Evolutionary conservation across 2,888 invertebrate species (phyloP).

Genomic region (Caenorhabditis sinica): DNA sequence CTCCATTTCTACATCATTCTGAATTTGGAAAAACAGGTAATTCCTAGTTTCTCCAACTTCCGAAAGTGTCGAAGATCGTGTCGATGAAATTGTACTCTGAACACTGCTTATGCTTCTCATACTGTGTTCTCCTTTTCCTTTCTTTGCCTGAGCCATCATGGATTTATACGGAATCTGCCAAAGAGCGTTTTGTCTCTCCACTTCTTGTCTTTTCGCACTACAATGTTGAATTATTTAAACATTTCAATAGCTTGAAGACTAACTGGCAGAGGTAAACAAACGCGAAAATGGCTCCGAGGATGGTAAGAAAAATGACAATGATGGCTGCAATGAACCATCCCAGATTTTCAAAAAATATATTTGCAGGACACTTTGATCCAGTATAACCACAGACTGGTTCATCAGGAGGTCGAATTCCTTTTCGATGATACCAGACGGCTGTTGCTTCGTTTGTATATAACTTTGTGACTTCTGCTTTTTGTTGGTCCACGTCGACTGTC

Average conservation of each 20-base stretch:
- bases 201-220: constrained; percentile 69
- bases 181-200: constrained; percentile 68
- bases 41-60: constrained; percentile 54
- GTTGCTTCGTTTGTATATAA: constrained; percentile 49
- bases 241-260: neutral
- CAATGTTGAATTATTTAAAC: neutral
- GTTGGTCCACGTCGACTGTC: constrained; percentile 38
- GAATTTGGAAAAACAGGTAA: constrained; percentile 53
- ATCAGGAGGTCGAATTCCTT: constrained; percentile 64
- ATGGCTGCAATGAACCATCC: constrained; percentile 63
- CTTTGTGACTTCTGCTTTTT: constrained; percentile 28
- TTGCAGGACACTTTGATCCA: constrained; percentile 65
- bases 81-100: constrained; percentile 50
- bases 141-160: constrained; percentile 53
- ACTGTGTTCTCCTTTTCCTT: constrained; percentile 66
- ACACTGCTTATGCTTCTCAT: constrained; percentile 59
- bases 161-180: constrained; percentile 73
- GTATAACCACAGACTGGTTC: constrained; percentile 71
- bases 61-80: constrained; percentile 36
- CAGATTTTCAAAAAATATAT: constrained; percentile 46
- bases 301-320: constrained; percentile 48
- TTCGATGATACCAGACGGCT: constrained; percentile 48
- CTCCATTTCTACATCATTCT: constrained; percentile 65
- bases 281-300: constrained; percentile 44
- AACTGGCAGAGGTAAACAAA: constrained; percentile 37